Base-by-base conservation (phyloP, 2,888 invertebrate species). In the Polietes domitor region DNA sequence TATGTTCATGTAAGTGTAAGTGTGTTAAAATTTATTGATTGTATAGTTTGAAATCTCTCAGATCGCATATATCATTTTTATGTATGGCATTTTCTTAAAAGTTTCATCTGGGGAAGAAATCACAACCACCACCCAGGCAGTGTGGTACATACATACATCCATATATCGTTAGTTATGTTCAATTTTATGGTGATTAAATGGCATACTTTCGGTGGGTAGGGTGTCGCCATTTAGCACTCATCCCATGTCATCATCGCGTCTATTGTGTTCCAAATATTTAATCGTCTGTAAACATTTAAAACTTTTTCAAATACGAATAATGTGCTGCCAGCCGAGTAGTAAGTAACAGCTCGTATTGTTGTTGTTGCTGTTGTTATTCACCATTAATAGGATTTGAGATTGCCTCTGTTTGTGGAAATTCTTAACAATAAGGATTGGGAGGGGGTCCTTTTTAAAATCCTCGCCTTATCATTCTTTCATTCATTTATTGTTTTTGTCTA, bases 251-350 rank as follows among this genome's bases (percentile, higher is more conserved):
- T 75, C 24, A 2, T n/a, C 2, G 17, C 9, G 50, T 63, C 26
- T 26, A 17, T 58, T 81, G 73, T 81, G 73, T 76, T 79, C 76
- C 65, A 87, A 89, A 88, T 87, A 88, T 88, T 90, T 89, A 90
- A 90, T 90, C 90, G 90, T 88, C 88, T 87, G 90, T 88, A 88
- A 90, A 87, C 81, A 85, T 77, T 68, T 83, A 32, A 83, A 82
- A 85, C 63, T 83, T 81, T 80, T 76, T 73, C 21, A 19, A 72
- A 32, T n/a, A 21, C n/a, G 0, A 70, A 24, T 50, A 70, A 50
- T 70, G 41, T 2, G 32, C 9, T 32, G n/a, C n/a, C 4, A 6
- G 9, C 4, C 4, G 1, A 12, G n/a, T 47, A 47, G 47, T 47
- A 47, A 47, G 47, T n/a, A 53, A 53, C 21, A 21, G 12, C 47